These are phyloP conservation scores for Drosophila stalkeri DNA, from an alignment of 2,888 invertebrate genomes.

Conservation along the genomic window DNA sequence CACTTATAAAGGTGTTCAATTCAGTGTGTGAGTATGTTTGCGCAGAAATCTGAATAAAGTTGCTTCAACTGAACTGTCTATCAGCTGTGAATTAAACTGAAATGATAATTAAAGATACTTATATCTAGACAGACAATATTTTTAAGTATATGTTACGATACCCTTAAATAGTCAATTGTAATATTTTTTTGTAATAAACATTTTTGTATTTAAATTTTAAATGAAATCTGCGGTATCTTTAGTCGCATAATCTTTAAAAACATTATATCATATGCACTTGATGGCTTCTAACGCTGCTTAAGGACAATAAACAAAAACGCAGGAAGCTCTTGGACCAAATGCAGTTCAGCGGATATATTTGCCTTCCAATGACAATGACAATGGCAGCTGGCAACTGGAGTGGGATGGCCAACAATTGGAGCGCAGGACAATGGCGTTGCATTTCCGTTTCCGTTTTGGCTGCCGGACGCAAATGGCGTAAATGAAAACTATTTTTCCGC, in stretches of 20 bases:
- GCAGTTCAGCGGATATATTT: constrained; percentile 69
- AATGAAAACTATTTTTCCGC: constrained; percentile 66
- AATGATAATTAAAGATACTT: neutral
- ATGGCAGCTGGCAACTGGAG: constrained; percentile 8
- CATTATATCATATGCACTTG: neutral
- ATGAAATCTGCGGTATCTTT: neutral
- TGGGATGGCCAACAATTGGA: constrained; percentile 31
- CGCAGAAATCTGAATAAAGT: constrained; percentile 36
- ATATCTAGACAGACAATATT: too few species aligned
- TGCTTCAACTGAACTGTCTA: constrained; percentile 42
- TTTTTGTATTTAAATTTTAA: neutral
- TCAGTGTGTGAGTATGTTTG: constrained; percentile 9
- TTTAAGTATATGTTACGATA: neutral
- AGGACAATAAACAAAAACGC: constrained; percentile 19
- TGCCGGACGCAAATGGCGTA: constrained; percentile 64
- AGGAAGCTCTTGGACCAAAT: constrained; percentile 48
- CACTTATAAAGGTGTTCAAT: neutral
- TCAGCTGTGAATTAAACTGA: neutral
- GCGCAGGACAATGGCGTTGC: constrained; percentile 67
- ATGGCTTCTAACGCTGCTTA: neutral
- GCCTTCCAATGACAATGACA: constrained; percentile 44
- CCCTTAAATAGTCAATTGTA: neutral
- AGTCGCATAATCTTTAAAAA: neutral
- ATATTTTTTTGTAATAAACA: neutral
- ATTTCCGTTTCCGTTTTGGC: constrained; percentile 71